phyloP scores from a whole-genome alignment of 2,888 invertebrate genomes.

The Altica lythri region DNA sequence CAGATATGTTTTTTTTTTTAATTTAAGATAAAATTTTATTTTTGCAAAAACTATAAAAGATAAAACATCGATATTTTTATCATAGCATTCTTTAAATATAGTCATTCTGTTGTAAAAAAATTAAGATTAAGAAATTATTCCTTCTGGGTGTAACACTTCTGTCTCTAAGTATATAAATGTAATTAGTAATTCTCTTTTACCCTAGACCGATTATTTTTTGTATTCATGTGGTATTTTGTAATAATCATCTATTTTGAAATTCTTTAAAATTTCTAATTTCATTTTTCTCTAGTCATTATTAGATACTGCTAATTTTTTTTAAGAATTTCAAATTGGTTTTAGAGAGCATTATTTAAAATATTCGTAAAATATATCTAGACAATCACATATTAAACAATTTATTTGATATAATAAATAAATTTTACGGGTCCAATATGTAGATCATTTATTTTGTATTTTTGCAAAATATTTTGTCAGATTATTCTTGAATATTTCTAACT shows the following conservation, averaged over 20 bases:
- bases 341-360: no score
- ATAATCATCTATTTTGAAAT: no score
- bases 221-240: neutral
- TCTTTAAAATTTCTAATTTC: no score
- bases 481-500: conserved; percentile 9
- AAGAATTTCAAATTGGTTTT: no score
- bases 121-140: neutral
- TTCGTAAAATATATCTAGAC: no score
- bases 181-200: conserved; percentile 1
- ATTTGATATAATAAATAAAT: neutral
- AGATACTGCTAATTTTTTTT: no score
- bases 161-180: neutral
- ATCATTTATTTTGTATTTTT: neutral
- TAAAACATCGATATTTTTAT: neutral
- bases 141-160: neutral
- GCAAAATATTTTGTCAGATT: conserved; percentile 18
- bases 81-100: neutral
- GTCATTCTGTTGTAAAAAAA: no score
- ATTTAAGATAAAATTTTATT: no score
- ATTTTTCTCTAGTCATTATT: no score
- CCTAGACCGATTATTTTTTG: conserved; percentile 1
- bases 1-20: no score
- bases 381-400: no score
- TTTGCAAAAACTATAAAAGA: neutral
- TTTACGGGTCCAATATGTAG: conserved; percentile 16